Evolutionary conservation across 2,888 invertebrate genomes (phyloP), one percentile per base, ranked within the genome.

Genomic region (Nysson spinosus): DNA sequence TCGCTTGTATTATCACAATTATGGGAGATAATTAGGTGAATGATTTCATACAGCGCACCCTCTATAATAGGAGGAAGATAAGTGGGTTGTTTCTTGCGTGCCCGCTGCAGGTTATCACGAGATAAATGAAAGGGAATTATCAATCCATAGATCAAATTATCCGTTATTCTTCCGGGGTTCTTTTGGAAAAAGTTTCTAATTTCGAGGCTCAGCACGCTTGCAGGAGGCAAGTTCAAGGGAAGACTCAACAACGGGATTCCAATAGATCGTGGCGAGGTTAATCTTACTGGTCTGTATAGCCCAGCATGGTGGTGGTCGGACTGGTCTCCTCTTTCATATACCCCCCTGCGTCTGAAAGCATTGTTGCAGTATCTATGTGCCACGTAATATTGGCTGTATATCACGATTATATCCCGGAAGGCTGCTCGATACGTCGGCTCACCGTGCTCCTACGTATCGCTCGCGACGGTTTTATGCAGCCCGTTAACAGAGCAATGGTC

Each of bases 351-450:
- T 65, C 61, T 58, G 69, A 67, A 61, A 66, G 63, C 72, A 65
- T 68, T 72, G 77, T 68, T 68, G 66, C 65, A 63, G 67, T 72
- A 75, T 78, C 78, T 77, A 58, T 63, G 71, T 61, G 71, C 66
- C 64, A 61, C 65, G 63, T 80, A 80, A 81, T 82, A 81, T 82
- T 79, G 81, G 80, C 79, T 76, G 76, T 80, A 82, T 78, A 80
- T 82, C 78, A 82, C 78, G 82, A 82, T 82, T 81, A 81, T 81
- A 80, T 72, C 57, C 78, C 72, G 78, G 71, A 77, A 72, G 75
- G 69, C 56, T 49, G 72, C 66, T 72, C 79, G 73, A 79, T 78
- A 77, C 69, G 70, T 78, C 76, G 78, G 50, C 30, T 55, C 64
- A 44, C 67, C 56, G 64, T 64, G 58, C 58, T 51, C 56, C 66